phyloP scores from a whole-genome alignment of 2,888 invertebrate genomes.

The Andrena bicolor region DNA sequence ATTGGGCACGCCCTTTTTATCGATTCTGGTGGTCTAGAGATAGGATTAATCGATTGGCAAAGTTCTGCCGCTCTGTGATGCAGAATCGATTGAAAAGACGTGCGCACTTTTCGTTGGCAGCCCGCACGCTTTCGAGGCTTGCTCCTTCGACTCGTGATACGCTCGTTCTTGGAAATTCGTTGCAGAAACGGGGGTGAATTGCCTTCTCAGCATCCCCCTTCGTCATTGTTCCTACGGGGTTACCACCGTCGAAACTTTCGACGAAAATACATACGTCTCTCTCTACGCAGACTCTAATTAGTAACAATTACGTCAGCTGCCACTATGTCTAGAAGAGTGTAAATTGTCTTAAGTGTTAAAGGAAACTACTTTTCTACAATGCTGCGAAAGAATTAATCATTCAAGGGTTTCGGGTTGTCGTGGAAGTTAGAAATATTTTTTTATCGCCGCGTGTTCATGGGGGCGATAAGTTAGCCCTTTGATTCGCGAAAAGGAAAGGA shows the following conservation, averaged over 20 bases:
- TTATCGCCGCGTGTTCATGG: slow-evolving; percentile 21
- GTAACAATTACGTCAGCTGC: slow-evolving; percentile 56
- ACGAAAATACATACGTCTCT: slow-evolving; percentile 43
- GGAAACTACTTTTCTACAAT: slow-evolving; percentile 61
- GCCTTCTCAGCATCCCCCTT: slow-evolving; percentile 21
- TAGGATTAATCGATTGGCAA: background rate
- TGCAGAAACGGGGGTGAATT: slow-evolving; percentile 39
- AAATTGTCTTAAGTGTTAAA: slow-evolving; percentile 45
- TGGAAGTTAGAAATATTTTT: slow-evolving; percentile 23
- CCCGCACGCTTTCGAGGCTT: slow-evolving; percentile 4
- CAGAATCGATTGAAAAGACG: slow-evolving; percentile 8
- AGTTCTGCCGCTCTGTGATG: background rate
- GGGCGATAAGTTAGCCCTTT: slow-evolving; percentile 1
- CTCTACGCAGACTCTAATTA: slow-evolving; percentile 57
- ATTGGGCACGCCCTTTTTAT: slow-evolving; percentile 14
- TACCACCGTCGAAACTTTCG: slow-evolving; percentile 45
- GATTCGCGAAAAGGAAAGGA: background rate
- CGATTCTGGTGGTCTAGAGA: background rate
- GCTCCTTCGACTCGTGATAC: slow-evolving; percentile 25
- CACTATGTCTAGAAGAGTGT: slow-evolving; percentile 55
- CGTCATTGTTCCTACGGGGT: slow-evolving; percentile 37
- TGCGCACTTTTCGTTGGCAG: background rate
- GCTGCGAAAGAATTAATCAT: slow-evolving; percentile 52
- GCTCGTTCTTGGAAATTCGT: slow-evolving; percentile 64
- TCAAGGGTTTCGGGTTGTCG: slow-evolving; percentile 41